A percentile compares a stretch with the other conserved stretches of the same genome.
Conservation (phyloP, 1,140 invertebrate species). For the Colletes latitarsis region DNA sequence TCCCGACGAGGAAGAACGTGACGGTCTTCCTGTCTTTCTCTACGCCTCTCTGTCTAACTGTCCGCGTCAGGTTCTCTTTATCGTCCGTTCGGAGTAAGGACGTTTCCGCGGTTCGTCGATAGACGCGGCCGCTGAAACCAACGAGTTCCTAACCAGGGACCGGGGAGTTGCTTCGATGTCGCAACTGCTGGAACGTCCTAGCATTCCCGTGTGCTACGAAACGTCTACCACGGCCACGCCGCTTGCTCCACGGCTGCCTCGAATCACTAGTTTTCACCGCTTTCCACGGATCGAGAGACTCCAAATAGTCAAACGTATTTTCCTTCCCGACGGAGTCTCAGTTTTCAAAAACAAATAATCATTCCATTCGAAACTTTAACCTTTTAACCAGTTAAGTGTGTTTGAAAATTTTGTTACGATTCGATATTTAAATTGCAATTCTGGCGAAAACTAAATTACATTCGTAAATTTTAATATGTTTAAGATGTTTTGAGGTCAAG, state of each 20-base stretch:
- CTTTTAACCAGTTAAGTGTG: too few species aligned
- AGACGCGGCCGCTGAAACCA: background rate
- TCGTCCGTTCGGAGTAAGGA: background rate
- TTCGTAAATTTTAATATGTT: too few species aligned
- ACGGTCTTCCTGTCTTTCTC: conserved; percentile 12
- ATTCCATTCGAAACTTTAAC: too few species aligned
- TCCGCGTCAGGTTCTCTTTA: conserved; percentile 10
- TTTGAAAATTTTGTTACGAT: too few species aligned
- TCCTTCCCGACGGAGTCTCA: too few species aligned
- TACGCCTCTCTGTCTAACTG: background rate
- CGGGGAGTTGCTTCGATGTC: background rate
- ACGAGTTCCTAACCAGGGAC: conserved; percentile 4
- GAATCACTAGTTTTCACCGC: background rate
- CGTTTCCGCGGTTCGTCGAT: conserved; percentile 14
- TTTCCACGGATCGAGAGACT: background rate
- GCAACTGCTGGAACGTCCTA: background rate
- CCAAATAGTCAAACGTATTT: too few species aligned
- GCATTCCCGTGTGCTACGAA: background rate
- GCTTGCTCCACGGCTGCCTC: too few species aligned
- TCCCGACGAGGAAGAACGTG: conserved; percentile 9
- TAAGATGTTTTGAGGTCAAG: too few species aligned
- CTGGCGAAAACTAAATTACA: too few species aligned
- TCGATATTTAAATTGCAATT: too few species aligned
- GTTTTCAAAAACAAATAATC: too few species aligned
- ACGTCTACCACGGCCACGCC: too few species aligned